Conservation (phyloP, 2,888 invertebrate species). For the Dilophus febrilis region DNA sequence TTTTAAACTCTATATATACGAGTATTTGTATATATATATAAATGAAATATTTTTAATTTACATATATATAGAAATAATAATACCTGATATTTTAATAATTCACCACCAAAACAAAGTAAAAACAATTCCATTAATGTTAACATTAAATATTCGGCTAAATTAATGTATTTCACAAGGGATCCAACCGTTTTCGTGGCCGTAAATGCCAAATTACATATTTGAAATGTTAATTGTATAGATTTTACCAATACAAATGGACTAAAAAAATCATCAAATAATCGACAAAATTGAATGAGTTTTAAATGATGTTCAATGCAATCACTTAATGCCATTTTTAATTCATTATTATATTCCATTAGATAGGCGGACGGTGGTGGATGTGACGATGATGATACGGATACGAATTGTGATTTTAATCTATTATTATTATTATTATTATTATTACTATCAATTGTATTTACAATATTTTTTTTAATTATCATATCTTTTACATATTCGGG, state of each 20-base stretch:
- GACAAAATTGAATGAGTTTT: constrained; percentile 18
- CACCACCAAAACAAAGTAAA: constrained; percentile 22
- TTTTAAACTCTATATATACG: constrained; percentile 20
- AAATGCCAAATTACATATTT: constrained; percentile 24
- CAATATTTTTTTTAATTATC: too few species aligned
- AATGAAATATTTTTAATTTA: too few species aligned
- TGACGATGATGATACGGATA: not conserved
- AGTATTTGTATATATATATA: too few species aligned
- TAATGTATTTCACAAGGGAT: too few species aligned
- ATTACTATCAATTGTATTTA: too few species aligned
- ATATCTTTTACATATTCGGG: not conserved
- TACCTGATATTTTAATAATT: constrained; percentile 13
- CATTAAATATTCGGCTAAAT: constrained; percentile 18
- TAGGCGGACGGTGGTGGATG: not conserved
- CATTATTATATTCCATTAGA: constrained; percentile 7
- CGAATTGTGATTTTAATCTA: not conserved
- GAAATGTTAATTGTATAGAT: constrained; percentile 19
- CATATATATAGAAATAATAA: too few species aligned
- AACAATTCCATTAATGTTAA: constrained; percentile 20
- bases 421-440: too few species aligned
- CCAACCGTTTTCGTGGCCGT: constrained; percentile 15
- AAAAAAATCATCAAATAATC: constrained; percentile 22
- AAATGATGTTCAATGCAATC: constrained; percentile 22
- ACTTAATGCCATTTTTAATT: constrained; percentile 14
- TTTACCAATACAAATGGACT: constrained; percentile 23